Conservation (phyloP, 2,113 vertebrate genomes). For the Rissa tridactyla region DNA sequence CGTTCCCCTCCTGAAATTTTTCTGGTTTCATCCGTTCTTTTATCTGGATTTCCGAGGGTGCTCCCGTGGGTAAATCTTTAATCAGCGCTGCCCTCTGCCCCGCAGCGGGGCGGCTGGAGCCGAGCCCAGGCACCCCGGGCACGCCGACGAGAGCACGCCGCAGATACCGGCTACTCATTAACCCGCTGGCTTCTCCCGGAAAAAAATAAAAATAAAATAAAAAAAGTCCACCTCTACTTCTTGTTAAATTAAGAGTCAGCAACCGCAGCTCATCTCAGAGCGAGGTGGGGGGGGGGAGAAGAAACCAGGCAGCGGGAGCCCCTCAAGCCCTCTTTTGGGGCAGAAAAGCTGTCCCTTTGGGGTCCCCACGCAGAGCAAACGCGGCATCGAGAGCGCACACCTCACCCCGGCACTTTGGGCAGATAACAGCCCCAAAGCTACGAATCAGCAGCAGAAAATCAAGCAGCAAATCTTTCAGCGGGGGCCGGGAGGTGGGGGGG, state of each 20-base stretch:
- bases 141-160: not conserved
- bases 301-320: not conserved
- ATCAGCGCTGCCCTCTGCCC: not conserved
- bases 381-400: fast-evolving
- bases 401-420: fast-evolving
- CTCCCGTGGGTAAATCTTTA: conserved; percentile 19
- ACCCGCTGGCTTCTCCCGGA: not conserved
- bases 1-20: not conserved
- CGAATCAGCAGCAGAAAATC: not conserved
- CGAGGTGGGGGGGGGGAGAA: fast-evolving
- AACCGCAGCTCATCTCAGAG: not conserved
- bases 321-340: not conserved
- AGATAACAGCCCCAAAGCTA: not conserved
- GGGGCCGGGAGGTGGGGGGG: no score
- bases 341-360: not conserved
- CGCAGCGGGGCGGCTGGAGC: not conserved
- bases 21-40: not conserved
- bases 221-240: not conserved
- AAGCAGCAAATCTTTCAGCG: not conserved
- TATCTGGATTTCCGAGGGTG: not conserved
- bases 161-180: not conserved
- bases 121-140: not conserved
- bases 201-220: not conserved
- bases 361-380: fast-evolving
- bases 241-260: not conserved